Base-by-base conservation (phyloP, 2,888 invertebrate species). In the Glyphotaelius pellucidus region DNA sequence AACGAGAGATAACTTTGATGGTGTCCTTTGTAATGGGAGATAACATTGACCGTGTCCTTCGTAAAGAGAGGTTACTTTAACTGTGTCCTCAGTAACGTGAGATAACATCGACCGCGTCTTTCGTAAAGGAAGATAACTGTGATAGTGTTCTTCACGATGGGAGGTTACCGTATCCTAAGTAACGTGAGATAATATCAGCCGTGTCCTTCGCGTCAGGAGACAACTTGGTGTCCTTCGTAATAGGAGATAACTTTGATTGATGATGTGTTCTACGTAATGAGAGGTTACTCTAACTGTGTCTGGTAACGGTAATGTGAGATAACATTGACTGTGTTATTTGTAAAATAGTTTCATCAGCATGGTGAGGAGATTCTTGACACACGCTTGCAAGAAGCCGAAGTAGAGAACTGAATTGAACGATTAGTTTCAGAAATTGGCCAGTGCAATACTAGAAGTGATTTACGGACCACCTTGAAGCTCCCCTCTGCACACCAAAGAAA, bases 1-100 rank as follows among this genome's bases (percentile, higher is more conserved):
- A 67, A 67, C 67, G 67, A 25, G 67, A 67, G 67, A 83, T 25
- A 83, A 83, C 32, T 35, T 83, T 83, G 83, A 83, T 83, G 67
- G 83, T 83, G 83, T 83, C 83, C 19, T 32, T 83, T 52, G 32
- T 31, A 47, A 47, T 19, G 52, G 31, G 67, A 87, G 31, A 47
- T 30, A 42, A 87, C 67, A 87, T 87, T 47, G 42, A 47, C 30
- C 5, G 67, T 52, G 87, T 52, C 87, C 14, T 87, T 47, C 67
- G 7, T 83, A 83, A 38, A 25, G 83, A 35, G 83, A 83, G 83
- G 19, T 35, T 35, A 83, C 32, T 35, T 32, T 83, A 38, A 83
- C 81, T 83, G 31, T 32, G 32, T 83, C 32, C 31, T 83, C 38
- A 19, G 25, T 83, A 32, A 38, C 83, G 32, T 83, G 38, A 35